Base-by-base conservation (phyloP, 2,888 invertebrate species). In the Eristalinus sepulchralis region DNA sequence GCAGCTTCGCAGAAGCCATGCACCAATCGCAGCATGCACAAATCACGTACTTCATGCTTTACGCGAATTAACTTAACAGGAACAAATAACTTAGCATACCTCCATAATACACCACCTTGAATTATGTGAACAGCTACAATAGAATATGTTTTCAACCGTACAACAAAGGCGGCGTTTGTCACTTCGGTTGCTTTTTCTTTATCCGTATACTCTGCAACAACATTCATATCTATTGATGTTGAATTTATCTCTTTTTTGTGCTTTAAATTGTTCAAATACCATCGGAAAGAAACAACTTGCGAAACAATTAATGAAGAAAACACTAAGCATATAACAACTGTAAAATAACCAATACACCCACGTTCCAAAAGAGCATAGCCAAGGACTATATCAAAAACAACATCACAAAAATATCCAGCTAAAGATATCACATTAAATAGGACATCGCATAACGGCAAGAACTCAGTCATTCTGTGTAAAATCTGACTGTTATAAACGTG, bases 1-100 rank as follows among this genome's bases (percentile, higher is more conserved):
- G 97, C 96, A 17, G 97, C 97, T 91, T 97, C 96, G 90, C 97
- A 95, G 92, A 98, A 97, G 17, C 97, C 97, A 92, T 97, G 97
- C 53, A 97, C 95, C 88, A 98, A 92, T 2, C 98, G 94, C 27
- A 98, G 93, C 93, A 97, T 96, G 93, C 95, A 95, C 55, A 95
- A 91, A 91, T 95, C 95, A 55, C 95, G 92, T 53, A 96, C 96
- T 94, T 97, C 97, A 90, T 96, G 96, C 91, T 97, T 97, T 17
- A 97, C 97, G 88, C 95, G 95, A 73, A 96, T 93, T 88, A 97
- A 92, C 90, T 97, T 96, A 5, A 97, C 96, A 9, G 97, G 97
- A 89, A 97, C 95, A 88, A 98, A 95, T 10, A 98, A 94, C 84
- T 97, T 95, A 77, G 97, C 97, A 91, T 98, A 98, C 88, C 97